Percentiles rank a stretch among this genome's conserved stretches.
Evolutionary conservation across 2,113 vertebrate species (phyloP).

Genomic region (Corythaeola cristata): DNA sequence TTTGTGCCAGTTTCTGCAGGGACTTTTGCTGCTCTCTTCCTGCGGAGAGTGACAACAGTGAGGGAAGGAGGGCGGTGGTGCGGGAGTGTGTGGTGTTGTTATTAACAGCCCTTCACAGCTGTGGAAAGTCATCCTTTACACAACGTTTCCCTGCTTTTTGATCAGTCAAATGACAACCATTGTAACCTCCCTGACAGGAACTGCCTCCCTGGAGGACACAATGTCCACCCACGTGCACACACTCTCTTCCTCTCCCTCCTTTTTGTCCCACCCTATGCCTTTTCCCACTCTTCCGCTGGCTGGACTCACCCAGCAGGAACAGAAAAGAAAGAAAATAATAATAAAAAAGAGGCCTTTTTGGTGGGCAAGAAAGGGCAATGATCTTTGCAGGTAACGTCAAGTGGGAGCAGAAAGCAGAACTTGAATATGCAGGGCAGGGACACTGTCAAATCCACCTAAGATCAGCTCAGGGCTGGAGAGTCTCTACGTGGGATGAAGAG

Average conservation of each 20-base stretch:
- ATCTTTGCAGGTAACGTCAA: background rate
- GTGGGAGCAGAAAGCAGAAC: background rate
- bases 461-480: background rate
- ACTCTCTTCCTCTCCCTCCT: background rate
- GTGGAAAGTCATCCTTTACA: constrained; percentile 6
- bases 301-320: constrained; percentile 1
- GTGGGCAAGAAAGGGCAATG: background rate
- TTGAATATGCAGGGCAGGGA: background rate
- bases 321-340: background rate
- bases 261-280: background rate
- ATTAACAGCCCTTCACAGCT: constrained; percentile 32
- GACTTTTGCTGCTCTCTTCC: background rate
- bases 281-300: background rate
- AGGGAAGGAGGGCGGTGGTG: background rate
- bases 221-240: rapidly evolving
- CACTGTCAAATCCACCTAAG: background rate
- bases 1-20: background rate
- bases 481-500: background rate
- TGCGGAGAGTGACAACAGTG: background rate
- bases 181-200: constrained; percentile 48
- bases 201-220: background rate
- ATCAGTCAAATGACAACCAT: constrained; percentile 36
- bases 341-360: background rate
- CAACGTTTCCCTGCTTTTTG: constrained; percentile 38
- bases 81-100: background rate